Base-by-base conservation (phyloP, 2,113 vertebrate species). In the Cacatua alba region DNA sequence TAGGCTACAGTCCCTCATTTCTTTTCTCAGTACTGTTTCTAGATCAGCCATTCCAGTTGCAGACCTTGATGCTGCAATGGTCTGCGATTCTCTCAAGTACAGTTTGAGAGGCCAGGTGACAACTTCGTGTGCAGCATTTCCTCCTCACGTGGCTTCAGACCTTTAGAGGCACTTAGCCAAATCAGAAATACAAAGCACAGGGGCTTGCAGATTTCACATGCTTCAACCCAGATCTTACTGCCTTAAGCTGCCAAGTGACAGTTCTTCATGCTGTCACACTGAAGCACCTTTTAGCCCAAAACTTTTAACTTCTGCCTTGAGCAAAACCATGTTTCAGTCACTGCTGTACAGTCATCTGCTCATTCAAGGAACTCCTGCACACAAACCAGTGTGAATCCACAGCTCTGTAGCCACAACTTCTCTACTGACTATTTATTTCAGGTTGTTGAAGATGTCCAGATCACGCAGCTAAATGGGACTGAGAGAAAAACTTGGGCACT, bases 401-500 rank as follows among this genome's bases (percentile, higher is more conserved):
- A 78, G 80, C 35, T 84, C 72, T 82, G 65, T 35, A 91, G 49
- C 44, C 35, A 88, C 35, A 69, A 55, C 46, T 55, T 46, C 59
- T 53, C 57, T 31, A 43, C 70, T 44, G 48, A 70, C 55, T 72
- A 4, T 64, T 88, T 82, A 85, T 44, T n/a, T 44, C 82, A 86
- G 17, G 24, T 5, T 94, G 63, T 31, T 92, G 93, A 96, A 79
- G 62, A 87, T 69, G 18, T 86, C 77, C 78, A 87, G 92, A 86
- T 46, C 57, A 92, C 43, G 44, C 17, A 67, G 70, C 28, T 70
- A 69, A 72, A 83, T 3, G 6, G 35, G 17, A 82, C 53, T 5
- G 43, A 74, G 29, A 55, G 17, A n/a, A 48, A 88, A 78, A 65
- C 43, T 17, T 39, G 68, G 46, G 48, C 23, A 12, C 25, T 28